Evolutionary conservation across 1,140 invertebrate species (phyloP).

Genomic region (Calosoma granatense): DNA sequence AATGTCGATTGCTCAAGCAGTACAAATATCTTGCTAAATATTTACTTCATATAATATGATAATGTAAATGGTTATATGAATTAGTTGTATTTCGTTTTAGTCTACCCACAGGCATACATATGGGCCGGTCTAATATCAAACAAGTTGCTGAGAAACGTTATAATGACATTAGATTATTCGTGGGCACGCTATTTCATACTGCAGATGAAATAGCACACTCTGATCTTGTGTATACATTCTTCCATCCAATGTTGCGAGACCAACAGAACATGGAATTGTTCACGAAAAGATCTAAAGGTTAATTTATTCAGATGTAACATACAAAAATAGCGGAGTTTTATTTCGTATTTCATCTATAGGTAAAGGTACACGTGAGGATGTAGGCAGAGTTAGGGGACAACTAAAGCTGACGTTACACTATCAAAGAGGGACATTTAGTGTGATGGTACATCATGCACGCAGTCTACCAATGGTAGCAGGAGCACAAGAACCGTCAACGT

Average conservation of each 20-base stretch:
- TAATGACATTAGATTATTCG: constrained; percentile 76
- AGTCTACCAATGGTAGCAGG: constrained; percentile 65
- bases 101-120: constrained; percentile 63
- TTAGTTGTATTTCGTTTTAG: constrained; percentile 48
- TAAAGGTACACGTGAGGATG: constrained; percentile 19
- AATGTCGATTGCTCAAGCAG: too few species aligned
- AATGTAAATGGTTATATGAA: too few species aligned
- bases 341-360: constrained; percentile 4
- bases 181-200: constrained; percentile 74
- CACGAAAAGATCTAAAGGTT: constrained; percentile 53
- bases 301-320: constrained; percentile 6
- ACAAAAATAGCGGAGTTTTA: constrained; percentile 3
- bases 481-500: constrained; percentile 74
- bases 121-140: constrained; percentile 88
- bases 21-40: too few species aligned
- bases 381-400: constrained; percentile 30
- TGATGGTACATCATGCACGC: constrained; percentile 83
- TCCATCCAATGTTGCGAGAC: constrained; percentile 87
- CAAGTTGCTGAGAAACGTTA: constrained; percentile 87
- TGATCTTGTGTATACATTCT: constrained; percentile 95
- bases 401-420: constrained; percentile 72
- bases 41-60: too few species aligned
- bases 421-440: constrained; percentile 63
- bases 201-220: constrained; percentile 92
- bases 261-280: constrained; percentile 69